Evolutionary conservation across 2,888 invertebrate genomes (phyloP), one percentile per base, ranked within the genome.

Genomic region (Nebria salina): DNA sequence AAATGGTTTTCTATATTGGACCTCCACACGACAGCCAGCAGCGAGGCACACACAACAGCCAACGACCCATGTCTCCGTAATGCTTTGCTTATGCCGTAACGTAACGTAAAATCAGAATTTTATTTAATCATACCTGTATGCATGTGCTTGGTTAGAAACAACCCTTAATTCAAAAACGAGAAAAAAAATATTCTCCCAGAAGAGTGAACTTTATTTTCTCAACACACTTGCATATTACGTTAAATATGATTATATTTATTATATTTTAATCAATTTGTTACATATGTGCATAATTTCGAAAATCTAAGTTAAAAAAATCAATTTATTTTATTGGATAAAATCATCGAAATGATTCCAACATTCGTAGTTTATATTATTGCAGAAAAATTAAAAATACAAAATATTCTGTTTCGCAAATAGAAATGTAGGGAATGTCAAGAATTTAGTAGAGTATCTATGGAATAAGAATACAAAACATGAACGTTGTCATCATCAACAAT

Each of bases 1-100:
- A 54, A 54, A 54, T 54, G 54, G 54, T 54, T 54, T 54, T 54
- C 54, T 54, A 54, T 54, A 54, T 54, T 54, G 54, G 54, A 54
- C 54, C 54, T 54, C 54, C 54, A 54, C 54, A 54, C 54, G 54
- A 54, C 54, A 54, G 54, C 11, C 54, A 54, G 34, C 34, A 34
- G 34, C 34, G 34, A 34, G 34, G 34, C 54, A 54, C 54, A 11
- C 54, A 54, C 54, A 54, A 54, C 54, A 54, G 7, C 54, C 54
- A 54, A 54, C 54, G 54, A 54, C 54, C 54, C 54, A 13, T 54
- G 54, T 54, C 54, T 54, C 54, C 54, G 54, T 54, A 54, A 54
- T 13, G 54, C 54, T 13, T 8, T 13, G 54, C 54, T 54, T 13
- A 13, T 8, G 54, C 54, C 54, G 54, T 34, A 34, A 34, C 54